These are phyloP conservation scores for Megathymus violae DNA, from an alignment of 1,140 invertebrate genomes.

Conservation along the genomic window DNA sequence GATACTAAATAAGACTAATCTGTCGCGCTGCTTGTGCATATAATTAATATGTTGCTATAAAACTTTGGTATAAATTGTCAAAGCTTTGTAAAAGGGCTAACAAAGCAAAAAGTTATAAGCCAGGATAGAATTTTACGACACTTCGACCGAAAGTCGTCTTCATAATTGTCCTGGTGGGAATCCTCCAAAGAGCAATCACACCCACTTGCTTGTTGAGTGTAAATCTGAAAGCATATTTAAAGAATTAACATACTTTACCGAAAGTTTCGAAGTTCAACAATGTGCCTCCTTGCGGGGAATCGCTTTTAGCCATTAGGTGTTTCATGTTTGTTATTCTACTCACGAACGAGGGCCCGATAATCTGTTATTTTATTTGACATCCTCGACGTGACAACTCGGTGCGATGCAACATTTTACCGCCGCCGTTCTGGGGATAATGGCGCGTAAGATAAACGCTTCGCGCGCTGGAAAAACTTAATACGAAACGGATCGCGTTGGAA, in stretches of 20 bases:
- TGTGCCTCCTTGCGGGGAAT: conserved; percentile 48
- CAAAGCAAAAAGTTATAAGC: not conserved
- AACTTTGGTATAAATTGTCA: not conserved
- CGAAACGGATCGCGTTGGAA: conserved; percentile 32
- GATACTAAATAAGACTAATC: too few species aligned
- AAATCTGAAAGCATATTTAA: conserved; percentile 52
- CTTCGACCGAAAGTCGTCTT: not conserved
- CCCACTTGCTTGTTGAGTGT: conserved; percentile 15
- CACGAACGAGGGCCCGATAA: conserved; percentile 61
- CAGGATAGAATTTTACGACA: conserved; percentile 6
- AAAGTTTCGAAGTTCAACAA: conserved; percentile 56
- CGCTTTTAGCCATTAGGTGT: conserved; percentile 56
- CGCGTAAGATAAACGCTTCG: conserved; percentile 44
- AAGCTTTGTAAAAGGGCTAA: not conserved
- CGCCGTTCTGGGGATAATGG: conserved; percentile 39
- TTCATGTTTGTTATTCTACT: conserved; percentile 65
- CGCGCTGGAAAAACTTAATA: conserved; percentile 44
- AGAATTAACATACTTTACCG: conserved; percentile 59
- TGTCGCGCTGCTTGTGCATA: too few species aligned
- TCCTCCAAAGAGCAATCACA: conserved; percentile 32
- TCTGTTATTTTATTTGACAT: conserved; percentile 78
- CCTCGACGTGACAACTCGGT: conserved; percentile 61
- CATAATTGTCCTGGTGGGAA: conserved; percentile 13
- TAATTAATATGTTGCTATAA: not conserved
- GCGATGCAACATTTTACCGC: conserved; percentile 40